phyloP scores from a whole-genome alignment of 2,113 vertebrate genomes.

The Daubentonia madagascariensis region DNA sequence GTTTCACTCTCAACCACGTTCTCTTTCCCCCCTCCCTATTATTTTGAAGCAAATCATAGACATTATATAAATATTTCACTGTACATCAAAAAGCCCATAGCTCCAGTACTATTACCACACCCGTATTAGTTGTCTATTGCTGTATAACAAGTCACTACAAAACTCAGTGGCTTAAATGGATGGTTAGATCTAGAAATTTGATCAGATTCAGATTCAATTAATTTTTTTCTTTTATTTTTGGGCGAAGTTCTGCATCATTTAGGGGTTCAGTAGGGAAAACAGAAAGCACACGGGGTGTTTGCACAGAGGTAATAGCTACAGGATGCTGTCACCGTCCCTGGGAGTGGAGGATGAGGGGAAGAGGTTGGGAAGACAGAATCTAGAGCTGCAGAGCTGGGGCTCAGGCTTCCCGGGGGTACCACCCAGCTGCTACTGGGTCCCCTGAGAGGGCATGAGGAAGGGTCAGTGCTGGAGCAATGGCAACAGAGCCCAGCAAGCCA shows the following conservation, averaged over 20 bases:
- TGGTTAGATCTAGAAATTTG: background rate
- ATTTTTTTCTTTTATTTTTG: background rate
- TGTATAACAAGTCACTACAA: background rate
- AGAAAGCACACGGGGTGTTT: background rate
- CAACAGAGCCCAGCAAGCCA: background rate
- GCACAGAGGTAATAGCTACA: background rate
- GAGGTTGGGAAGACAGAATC: background rate
- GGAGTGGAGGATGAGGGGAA: background rate
- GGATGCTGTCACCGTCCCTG: background rate
- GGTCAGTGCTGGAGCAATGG: background rate
- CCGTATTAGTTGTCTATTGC: background rate
- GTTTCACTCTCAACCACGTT: background rate
- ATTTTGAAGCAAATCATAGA: background rate
- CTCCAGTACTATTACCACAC: background rate
- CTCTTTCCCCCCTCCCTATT: background rate
- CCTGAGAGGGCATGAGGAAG: accelerated
- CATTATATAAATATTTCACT: background rate
- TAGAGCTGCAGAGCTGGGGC: background rate
- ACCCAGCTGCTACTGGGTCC: background rate
- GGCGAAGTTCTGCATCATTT: background rate
- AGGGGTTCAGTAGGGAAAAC: background rate
- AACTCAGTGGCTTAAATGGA: background rate
- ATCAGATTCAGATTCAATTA: background rate
- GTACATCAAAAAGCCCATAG: background rate
- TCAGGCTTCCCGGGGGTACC: background rate